A percentile compares a stretch with the other conserved stretches of the same genome.
phyloP scores from a whole-genome alignment of 2,113 vertebrate genomes.

The Mustelus asterias region DNA sequence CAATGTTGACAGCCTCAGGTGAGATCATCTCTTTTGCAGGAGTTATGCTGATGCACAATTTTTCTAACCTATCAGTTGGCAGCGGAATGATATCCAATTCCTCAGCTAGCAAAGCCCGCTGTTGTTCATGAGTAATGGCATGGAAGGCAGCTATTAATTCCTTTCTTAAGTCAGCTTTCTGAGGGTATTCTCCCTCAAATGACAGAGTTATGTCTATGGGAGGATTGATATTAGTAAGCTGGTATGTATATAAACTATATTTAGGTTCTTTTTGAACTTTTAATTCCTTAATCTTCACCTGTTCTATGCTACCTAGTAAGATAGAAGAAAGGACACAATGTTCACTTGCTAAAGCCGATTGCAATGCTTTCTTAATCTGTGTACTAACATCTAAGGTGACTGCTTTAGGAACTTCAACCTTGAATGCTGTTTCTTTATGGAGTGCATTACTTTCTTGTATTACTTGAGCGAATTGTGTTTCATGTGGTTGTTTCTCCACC shows the following conservation, averaged over 20 bases:
- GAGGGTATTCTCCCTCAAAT: slow-evolving; percentile 64
- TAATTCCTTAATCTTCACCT: slow-evolving; percentile 58
- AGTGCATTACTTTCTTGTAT: slow-evolving; percentile 52
- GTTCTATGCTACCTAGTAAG: slow-evolving; percentile 56
- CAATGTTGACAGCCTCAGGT: slow-evolving; percentile 46
- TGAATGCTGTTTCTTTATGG: slow-evolving; percentile 60
- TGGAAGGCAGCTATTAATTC: slow-evolving; percentile 66
- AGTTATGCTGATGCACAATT: slow-evolving; percentile 41
- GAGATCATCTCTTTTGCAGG: slow-evolving; percentile 47
- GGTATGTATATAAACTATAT: slow-evolving; percentile 55
- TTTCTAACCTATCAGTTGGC: slow-evolving; percentile 44
- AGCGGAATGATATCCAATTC: slow-evolving; percentile 43
- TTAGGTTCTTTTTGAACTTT: slow-evolving; percentile 58
- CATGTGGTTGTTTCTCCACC: slow-evolving; percentile 50
- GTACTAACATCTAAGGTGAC: slow-evolving; percentile 54
- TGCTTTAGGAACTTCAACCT: slow-evolving; percentile 52
- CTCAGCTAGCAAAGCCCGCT: slow-evolving; percentile 58
- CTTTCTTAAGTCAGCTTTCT: slow-evolving; percentile 61
- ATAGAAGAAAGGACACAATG: slow-evolving; percentile 64
- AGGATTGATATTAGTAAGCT: slow-evolving; percentile 60
- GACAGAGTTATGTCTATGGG: slow-evolving; percentile 64
- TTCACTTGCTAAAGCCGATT: slow-evolving; percentile 63
- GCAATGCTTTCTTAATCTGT: slow-evolving; percentile 65
- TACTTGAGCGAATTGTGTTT: slow-evolving; percentile 49
- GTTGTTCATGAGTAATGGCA: slow-evolving; percentile 69